These are phyloP conservation scores for Sorex maritimensis DNA, from an alignment of 2,797 vertebrate genomes.

Conservation along the genomic window DNA sequence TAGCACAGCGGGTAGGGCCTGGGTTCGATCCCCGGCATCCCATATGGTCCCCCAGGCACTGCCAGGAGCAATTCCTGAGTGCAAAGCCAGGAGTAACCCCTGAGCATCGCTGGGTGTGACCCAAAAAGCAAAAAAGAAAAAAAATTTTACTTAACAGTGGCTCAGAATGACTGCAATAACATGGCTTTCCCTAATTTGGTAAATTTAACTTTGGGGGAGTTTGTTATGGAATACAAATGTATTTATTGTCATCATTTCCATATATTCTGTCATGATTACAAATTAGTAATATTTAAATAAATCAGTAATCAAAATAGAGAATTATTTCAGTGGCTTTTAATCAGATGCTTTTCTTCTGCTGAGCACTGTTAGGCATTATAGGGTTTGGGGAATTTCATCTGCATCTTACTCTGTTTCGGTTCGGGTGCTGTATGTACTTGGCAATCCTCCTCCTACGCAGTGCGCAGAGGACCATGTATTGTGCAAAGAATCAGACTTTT, in stretches of 20 bases:
- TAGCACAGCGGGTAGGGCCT: too few species aligned
- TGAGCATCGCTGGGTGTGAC: too few species aligned
- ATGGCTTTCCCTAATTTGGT: not conserved
- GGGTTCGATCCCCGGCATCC: too few species aligned
- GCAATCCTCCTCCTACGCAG: too few species aligned
- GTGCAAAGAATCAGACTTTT: too few species aligned
- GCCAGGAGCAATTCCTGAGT: too few species aligned
- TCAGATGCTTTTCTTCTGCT: constrained; percentile 4
- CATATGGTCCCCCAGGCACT: too few species aligned
- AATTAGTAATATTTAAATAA: constrained; percentile 23
- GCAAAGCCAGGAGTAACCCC: too few species aligned
- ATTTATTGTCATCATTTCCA: constrained; percentile 53
- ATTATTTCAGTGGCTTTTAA: constrained; percentile 1
- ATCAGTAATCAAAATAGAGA: constrained; percentile 25
- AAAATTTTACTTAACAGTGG: constrained; percentile 43
- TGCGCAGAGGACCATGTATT: too few species aligned
- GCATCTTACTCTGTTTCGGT: too few species aligned
- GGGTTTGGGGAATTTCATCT: not conserved
- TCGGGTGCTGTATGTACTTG: too few species aligned
- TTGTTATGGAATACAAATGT: constrained; percentile 36
- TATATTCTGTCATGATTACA: constrained; percentile 26
- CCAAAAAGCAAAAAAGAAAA: too few species aligned
- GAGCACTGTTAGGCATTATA: not conserved
- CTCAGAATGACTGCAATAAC: constrained; percentile 31
- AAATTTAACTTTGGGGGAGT: not conserved